Base-by-base conservation (phyloP, 2,888 invertebrate genomes). In the Choristoneura rosaceana region DNA sequence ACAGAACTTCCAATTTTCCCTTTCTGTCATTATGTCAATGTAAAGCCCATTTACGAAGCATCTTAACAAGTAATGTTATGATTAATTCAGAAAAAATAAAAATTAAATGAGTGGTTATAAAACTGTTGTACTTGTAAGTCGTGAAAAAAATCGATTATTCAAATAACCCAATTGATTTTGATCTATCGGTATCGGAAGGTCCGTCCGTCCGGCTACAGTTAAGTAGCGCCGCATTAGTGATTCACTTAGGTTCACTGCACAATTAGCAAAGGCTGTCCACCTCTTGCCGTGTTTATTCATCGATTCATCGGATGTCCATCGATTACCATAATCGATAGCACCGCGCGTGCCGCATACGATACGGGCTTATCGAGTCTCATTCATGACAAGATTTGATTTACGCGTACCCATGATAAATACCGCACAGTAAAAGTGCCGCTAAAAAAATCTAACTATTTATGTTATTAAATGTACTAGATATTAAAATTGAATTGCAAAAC, bases 261-360 rank as follows among this genome's bases (percentile, higher is more conserved):
- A 93, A 94, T 93, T 94, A 94, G 93, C 90, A 91, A 92, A 93
- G 93, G 93, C 92, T 93, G 93, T 92, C 92, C 89, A 94, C 93
- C 93, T 93, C 91, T 91, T 88, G 87, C 86, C 84, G 82, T 87
- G 86, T 71, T 69, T 62, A 83, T 89, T 89, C 92, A 91, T 92
- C 89, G 92, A 94, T 94, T 94, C 93, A 93, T 93, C 93, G 92
- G 92, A 92, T 93, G 93, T 92, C 85, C 87, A 89, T 79, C 86
- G 93, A 94, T 94, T 93, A 93, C 92, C 93, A 93, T 93, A 93
- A 93, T 92, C 92, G 92, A 93, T 91, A 91, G 82, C 87, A 89
- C 86, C 86, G 90, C 88, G 85, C 91, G 93, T 88, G 88, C 87
- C 88, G 93, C 93, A 92, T 93, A 92, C 89, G 89, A 85, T 90